A percentile compares a stretch with the other conserved stretches of the same genome.
Evolutionary conservation across 2,113 vertebrate genomes (phyloP).

Genomic region (Elephantulus edwardii): DNA sequence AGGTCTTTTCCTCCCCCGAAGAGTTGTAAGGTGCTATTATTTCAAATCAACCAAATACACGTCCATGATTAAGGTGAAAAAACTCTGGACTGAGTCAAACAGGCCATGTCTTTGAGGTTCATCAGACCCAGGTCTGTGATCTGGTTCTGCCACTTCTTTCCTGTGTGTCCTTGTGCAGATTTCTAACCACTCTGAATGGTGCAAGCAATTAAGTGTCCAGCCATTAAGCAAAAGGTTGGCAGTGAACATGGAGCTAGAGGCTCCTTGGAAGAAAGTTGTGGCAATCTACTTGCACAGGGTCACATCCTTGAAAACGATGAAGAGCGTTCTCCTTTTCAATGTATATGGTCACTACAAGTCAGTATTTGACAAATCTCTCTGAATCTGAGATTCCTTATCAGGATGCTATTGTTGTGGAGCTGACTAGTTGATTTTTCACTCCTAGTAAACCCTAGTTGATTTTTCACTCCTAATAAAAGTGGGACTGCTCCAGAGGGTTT

Average conservation of each 20-base stretch:
- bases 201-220: background rate
- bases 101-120: background rate
- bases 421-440: background rate
- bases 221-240: background rate
- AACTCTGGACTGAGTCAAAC: background rate
- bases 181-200: background rate
- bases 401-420: background rate
- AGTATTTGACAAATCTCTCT: background rate
- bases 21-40: background rate
- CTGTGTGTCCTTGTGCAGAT: background rate
- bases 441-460: background rate
- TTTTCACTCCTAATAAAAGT: too few relatives aligned
- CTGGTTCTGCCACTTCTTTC: background rate
- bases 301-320: background rate
- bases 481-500: too few relatives aligned
- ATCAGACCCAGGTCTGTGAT: background rate
- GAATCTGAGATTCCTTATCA: background rate
- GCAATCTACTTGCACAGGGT: background rate
- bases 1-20: constrained; percentile 52
- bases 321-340: background rate
- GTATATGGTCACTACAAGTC: background rate
- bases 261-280: background rate
- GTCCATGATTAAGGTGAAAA: background rate
- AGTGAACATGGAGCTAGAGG: background rate
- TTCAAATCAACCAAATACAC: background rate